phyloP scores from a whole-genome alignment of 1,140 invertebrate species.

The Lordiphosa mommai region DNA sequence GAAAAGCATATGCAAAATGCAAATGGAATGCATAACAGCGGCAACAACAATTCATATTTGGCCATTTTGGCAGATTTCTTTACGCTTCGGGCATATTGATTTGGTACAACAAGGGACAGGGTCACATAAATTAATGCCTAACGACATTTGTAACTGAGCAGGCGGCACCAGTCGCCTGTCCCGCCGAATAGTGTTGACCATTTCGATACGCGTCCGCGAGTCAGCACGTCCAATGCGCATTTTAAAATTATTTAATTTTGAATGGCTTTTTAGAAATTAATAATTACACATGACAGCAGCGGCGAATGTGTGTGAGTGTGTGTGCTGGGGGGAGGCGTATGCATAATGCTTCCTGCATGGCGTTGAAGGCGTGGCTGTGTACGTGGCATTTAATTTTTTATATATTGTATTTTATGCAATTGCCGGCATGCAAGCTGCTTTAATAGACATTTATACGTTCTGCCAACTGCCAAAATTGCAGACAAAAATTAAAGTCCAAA shows the following conservation, averaged over 20 bases:
- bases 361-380: constrained; percentile 16
- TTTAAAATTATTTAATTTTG: constrained; percentile 75
- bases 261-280: constrained; percentile 76
- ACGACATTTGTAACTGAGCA: constrained; percentile 62
- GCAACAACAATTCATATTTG: neutral
- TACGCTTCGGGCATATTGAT: constrained; percentile 50
- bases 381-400: constrained; percentile 63
- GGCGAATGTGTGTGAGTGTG: neutral
- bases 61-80: constrained; percentile 22
- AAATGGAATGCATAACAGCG: constrained; percentile 16
- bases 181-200: constrained; percentile 1
- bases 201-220: neutral
- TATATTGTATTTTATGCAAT: constrained; percentile 48
- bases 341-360: neutral
- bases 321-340: neutral
- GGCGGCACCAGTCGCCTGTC: constrained; percentile 25
- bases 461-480: constrained; percentile 3
- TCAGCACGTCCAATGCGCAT: constrained; percentile 52
- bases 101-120: neutral
- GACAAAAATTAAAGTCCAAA: constrained; percentile 23
- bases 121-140: constrained; percentile 63
- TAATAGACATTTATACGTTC: constrained; percentile 24
- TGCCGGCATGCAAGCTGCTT: constrained; percentile 21
- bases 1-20: constrained; percentile 41
- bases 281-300: constrained; percentile 64